Conservation (phyloP, 2,888 invertebrate species). For the Corythucha ciliata region DNA sequence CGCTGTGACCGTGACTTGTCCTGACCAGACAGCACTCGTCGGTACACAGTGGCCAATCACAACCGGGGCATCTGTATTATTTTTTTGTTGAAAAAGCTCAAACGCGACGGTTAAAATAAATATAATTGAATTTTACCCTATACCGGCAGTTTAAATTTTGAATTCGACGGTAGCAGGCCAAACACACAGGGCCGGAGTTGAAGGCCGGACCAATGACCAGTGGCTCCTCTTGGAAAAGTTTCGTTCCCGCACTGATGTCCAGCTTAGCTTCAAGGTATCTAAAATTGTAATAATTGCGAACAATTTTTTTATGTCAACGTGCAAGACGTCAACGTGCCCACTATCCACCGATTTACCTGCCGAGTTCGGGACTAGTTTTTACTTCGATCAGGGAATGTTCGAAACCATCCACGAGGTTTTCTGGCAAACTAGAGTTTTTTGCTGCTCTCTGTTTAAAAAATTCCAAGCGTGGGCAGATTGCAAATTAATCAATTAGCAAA, state of each 20-base stretch:
- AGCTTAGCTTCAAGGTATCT: constrained; percentile 37
- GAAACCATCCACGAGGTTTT: too few relatives aligned
- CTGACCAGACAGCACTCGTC: constrained; percentile 32
- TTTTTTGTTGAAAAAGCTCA: background rate
- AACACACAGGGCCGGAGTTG: constrained; percentile 35
- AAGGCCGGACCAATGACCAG: constrained; percentile 38
- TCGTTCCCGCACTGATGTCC: constrained; percentile 35
- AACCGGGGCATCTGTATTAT: constrained; percentile 33
- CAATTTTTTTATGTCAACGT: too few relatives aligned
- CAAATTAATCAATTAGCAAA: too few relatives aligned
- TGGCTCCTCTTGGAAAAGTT: constrained; percentile 37
- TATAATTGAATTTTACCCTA: too few relatives aligned
- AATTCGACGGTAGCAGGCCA: constrained; percentile 36
- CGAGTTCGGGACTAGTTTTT: too few relatives aligned
- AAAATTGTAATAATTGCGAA: too few relatives aligned
- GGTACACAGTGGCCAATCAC: constrained; percentile 39
- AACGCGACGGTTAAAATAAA: background rate
- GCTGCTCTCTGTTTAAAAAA: too few relatives aligned
- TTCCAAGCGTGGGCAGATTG: too few relatives aligned
- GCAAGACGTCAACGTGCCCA: too few relatives aligned
- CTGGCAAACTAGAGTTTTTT: too few relatives aligned
- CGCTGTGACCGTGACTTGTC: constrained; percentile 47
- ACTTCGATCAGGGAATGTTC: too few relatives aligned
- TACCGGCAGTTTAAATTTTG: constrained; percentile 5
- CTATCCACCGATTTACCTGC: too few relatives aligned